These are phyloP conservation scores for Gila robusta DNA, from an alignment of 2,797 vertebrate species.

Conservation along the genomic window DNA sequence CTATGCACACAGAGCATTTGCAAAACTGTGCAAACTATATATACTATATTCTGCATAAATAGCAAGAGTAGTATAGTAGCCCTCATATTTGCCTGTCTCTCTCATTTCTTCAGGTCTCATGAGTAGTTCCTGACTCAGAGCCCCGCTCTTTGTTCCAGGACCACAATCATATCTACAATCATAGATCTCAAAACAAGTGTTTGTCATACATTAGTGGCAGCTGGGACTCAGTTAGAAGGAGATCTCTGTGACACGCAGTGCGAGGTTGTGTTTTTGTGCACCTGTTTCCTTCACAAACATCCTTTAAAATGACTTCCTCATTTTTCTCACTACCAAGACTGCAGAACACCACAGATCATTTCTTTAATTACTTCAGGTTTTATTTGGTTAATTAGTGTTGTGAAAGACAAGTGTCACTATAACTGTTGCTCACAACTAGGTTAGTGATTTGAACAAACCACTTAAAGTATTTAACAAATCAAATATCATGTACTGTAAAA, in stretches of 20 bases:
- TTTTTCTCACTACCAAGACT: slow-evolving; percentile 62
- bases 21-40: neutral
- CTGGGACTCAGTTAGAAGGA: slow-evolving; percentile 10
- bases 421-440: neutral
- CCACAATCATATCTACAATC: slow-evolving; percentile 33
- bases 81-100: neutral
- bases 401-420: neutral
- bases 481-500: neutral
- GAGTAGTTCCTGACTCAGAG: slow-evolving; percentile 27
- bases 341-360: slow-evolving; percentile 17
- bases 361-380: neutral
- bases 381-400: neutral
- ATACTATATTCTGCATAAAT: neutral
- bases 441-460: neutral
- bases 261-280: slow-evolving; percentile 63
- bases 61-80: neutral
- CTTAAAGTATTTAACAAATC: neutral
- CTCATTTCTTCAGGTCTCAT: neutral
- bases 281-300: slow-evolving; percentile 78
- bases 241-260: neutral
- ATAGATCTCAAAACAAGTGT: slow-evolving; percentile 33
- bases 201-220: slow-evolving; percentile 26
- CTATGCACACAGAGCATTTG: neutral
- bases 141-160: slow-evolving; percentile 39
- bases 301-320: slow-evolving; percentile 35